Percentiles rank a stretch among this genome's conserved stretches.
Evolutionary conservation across 2,888 invertebrate species (phyloP).

Genomic region (Diaphora mendica): DNA sequence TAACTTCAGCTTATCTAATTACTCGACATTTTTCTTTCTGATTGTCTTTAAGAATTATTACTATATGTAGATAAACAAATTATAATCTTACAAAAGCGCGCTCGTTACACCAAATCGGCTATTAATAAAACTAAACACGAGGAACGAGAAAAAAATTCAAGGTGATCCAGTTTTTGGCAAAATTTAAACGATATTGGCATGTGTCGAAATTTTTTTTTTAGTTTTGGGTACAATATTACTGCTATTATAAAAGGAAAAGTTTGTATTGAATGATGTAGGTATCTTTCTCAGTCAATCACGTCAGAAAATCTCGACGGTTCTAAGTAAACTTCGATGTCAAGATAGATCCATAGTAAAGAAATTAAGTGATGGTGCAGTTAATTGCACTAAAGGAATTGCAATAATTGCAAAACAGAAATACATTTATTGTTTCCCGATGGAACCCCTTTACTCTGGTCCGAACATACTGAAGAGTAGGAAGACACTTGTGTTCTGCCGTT

Average conservation of each 20-base stretch:
- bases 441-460: too few species aligned
- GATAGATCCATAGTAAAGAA: too few species aligned
- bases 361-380: too few species aligned
- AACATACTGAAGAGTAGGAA: too few species aligned
- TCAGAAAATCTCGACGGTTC: background rate
- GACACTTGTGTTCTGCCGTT: too few species aligned
- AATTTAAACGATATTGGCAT: slow-evolving; percentile 19
- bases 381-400: too few species aligned
- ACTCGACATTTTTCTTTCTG: background rate
- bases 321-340: background rate
- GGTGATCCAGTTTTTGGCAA: slow-evolving; percentile 38
- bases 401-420: too few species aligned
- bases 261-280: background rate
- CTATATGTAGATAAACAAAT: slow-evolving; percentile 6
- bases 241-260: background rate
- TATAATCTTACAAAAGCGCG: background rate
- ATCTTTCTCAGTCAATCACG: background rate
- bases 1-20: too few species aligned
- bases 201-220: background rate
- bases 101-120: slow-evolving; percentile 8
- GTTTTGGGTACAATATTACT: background rate
- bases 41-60: slow-evolving; percentile 13
- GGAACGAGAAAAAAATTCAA: slow-evolving; percentile 37
- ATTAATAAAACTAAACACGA: slow-evolving; percentile 17
- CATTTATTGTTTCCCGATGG: too few species aligned